Conservation (phyloP, 2,888 invertebrate genomes). For the Xanthorhoe designata region DNA sequence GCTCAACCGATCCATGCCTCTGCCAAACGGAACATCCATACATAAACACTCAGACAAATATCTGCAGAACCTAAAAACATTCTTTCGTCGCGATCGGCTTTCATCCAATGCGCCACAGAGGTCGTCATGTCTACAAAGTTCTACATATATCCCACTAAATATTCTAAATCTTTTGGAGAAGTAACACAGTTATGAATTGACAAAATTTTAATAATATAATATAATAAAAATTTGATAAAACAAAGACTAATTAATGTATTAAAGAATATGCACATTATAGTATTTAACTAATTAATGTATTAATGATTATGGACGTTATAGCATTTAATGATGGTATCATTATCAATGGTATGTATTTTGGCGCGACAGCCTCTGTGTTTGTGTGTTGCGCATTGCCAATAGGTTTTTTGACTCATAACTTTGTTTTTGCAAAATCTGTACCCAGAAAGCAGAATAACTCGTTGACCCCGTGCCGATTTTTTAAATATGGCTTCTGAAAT, state of each 20-base stretch:
- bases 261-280: slow-evolving; percentile 32
- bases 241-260: neutral
- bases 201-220: too few relatives aligned
- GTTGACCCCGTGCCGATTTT: slow-evolving; percentile 28
- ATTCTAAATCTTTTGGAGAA: too few relatives aligned
- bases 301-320: slow-evolving; percentile 33
- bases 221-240: too few relatives aligned
- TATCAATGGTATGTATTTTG: slow-evolving; percentile 25
- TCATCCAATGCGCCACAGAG: too few relatives aligned
- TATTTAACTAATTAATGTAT: slow-evolving; percentile 12
- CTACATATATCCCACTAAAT: too few relatives aligned
- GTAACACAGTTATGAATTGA: too few relatives aligned
- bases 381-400: slow-evolving; percentile 53
- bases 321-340: slow-evolving; percentile 26
- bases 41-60: too few relatives aligned
- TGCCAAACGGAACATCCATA: too few relatives aligned
- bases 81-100: too few relatives aligned
- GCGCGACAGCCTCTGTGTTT: slow-evolving; percentile 48
- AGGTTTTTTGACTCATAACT: slow-evolving; percentile 12
- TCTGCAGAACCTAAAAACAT: too few relatives aligned
- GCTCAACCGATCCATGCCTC: too few relatives aligned
- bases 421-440: slow-evolving; percentile 25
- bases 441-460: slow-evolving; percentile 18
- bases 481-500: slow-evolving; percentile 27
- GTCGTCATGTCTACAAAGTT: too few relatives aligned